phyloP scores from a whole-genome alignment of 1,140 invertebrate genomes.

The Formica exsecta region DNA sequence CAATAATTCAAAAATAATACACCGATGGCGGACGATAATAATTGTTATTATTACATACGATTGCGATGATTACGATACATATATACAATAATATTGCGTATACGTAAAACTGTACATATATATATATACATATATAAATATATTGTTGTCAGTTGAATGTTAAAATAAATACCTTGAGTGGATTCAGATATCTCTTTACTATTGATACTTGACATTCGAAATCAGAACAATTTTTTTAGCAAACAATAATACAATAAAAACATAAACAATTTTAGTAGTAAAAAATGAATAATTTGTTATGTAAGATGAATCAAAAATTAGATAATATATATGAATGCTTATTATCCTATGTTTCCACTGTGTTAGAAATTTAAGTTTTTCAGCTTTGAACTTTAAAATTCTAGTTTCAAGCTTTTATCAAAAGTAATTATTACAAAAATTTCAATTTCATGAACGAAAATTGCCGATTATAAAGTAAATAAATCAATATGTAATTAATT shows the following conservation, averaged over 20 bases:
- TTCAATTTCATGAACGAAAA: neutral
- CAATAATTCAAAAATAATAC: conserved; percentile 77
- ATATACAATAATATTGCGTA: conserved; percentile 64
- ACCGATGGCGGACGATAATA: conserved; percentile 70
- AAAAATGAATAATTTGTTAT: conserved; percentile 59
- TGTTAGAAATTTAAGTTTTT: conserved; percentile 26
- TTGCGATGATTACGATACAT: conserved; percentile 74
- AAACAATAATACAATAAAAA: neutral
- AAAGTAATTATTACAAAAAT: conserved; percentile 1
- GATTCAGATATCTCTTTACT: conserved; percentile 55
- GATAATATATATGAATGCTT: conserved; percentile 18
- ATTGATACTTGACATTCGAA: neutral
- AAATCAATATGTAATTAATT: conserved; percentile 34
- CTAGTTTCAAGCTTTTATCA: neutral
- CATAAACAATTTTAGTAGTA: neutral
- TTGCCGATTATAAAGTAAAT: neutral
- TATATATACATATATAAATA: conserved; percentile 72
- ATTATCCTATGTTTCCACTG: conserved; percentile 7
- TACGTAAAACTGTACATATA: conserved; percentile 66
- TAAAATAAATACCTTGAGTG: conserved; percentile 85
- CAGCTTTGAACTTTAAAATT: neutral
- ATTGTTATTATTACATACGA: conserved; percentile 52
- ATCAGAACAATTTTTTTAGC: conserved; percentile 13
- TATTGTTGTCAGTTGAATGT: conserved; percentile 86
- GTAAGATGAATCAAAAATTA: conserved; percentile 27